Evolutionary conservation across 2,797 vertebrate species (phyloP), one percentile per base, ranked within the genome.

Genomic region (Cygnus olor): DNA sequence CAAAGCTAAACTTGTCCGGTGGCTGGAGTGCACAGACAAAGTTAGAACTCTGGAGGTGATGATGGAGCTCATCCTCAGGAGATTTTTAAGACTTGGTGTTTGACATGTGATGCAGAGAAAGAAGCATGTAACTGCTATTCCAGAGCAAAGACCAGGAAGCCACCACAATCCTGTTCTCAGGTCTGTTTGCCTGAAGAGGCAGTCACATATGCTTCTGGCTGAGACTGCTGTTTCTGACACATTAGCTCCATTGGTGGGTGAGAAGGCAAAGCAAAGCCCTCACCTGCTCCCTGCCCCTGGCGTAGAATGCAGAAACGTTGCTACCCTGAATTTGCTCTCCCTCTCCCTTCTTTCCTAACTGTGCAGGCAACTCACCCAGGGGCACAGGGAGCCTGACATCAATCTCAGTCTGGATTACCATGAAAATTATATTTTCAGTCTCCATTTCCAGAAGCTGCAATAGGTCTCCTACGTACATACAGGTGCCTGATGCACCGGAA

Each of bases 331-430:
- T 49, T 74, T 90, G 21, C 3, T 76, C 13, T 81, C 40, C 28
- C 32, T 61, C 27, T 77, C 11, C 16, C 24, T 74, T 80, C 60
- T 68, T 71, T 19, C 11, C 25, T n/a, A 8, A 13, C 73, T 65
- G 24, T 30, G 56, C 25, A 92, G 54, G 32, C 49, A 88, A 18
- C 32, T 86, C 3, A 0, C n/a, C 16, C n/a, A 63, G 28, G 27
- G 32, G 22, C 34, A 57, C 18, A n/a, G 56, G 27, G 60, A 91
- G 15, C 21, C 63, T 79, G 73, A 79, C 63, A 79, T 63, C 47
- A 81, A 36, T 82, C 38, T 87, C 89, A 38, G 2, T 76, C 84
- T 86, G 70, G 54, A 91, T 79, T 72, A 72, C 34, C 64, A 60
- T 1, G 3, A 22, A 63, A 82, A 72, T 92, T 22, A 36, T 42